Base-by-base conservation (phyloP, 2,797 vertebrate species). In the Vultur gryphus region DNA sequence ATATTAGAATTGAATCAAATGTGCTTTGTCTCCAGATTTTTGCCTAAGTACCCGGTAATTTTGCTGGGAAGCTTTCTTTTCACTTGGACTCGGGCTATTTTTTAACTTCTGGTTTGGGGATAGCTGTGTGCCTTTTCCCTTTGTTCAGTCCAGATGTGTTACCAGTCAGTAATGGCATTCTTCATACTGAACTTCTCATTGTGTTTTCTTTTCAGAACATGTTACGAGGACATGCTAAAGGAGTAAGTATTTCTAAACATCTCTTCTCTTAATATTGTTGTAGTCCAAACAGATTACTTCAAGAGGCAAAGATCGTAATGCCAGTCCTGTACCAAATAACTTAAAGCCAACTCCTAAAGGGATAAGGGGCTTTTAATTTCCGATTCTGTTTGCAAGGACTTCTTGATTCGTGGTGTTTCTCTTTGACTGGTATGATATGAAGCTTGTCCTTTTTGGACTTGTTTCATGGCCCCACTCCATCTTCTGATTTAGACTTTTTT, bases 211-310 rank as follows among this genome's bases (percentile, higher is more conserved):
- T 98, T 70, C 98, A 99, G 99, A 97, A 99, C 99, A 3, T 99
- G 99, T 96, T 99, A 99, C 17, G 97, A 99, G 33, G 98, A 98
- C 77, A 99, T 99, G 99, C 86, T 97, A 96, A 98, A 98, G 91
- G 97, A 98, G 98, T 86, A 97, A 99, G 99, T 99, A 97, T 96
- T 89, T 78, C 57, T 70, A 23, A 72, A 44, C 25, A 3, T 24
- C 24, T 70, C 23, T 33, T 43, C 10, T 62, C 43, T 52, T 19
- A 7, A 5, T 49, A 5, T 5, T 65, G 2, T 10, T 37, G 13
- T 44, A 37, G 16, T 61, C 26, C 13, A 23, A 43, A 15, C 23
- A 26, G 24, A 31, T 1, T 25, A 7, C 31, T 58, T 33, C 2
- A 17, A 21, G 82, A 75, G 55, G 44, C n/a, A 41, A 46, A 76